Percentiles rank a stretch among this genome's conserved stretches.
Evolutionary conservation across 2,888 invertebrate species (phyloP).

Genomic region (Gymnocheta viridis): DNA sequence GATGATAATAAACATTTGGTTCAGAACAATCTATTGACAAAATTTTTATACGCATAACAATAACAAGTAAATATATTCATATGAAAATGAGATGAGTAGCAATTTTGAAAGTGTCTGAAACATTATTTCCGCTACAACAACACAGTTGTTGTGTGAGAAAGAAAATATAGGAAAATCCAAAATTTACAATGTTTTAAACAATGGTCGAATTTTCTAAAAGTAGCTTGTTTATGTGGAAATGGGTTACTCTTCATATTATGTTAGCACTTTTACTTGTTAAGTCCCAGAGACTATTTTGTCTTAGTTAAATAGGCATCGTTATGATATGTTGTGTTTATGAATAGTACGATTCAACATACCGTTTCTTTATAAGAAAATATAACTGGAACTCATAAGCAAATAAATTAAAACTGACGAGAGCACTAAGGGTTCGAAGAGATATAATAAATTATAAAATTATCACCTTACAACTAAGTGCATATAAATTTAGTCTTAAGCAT

Average conservation of each 20-base stretch:
- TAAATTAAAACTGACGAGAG: too few species aligned
- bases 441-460: too few species aligned
- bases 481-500: too few species aligned
- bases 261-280: conserved; percentile 46
- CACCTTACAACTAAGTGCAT: too few species aligned
- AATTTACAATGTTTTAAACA: conserved; percentile 39
- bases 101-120: conserved; percentile 61
- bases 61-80: neutral
- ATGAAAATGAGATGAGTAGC: conserved; percentile 51
- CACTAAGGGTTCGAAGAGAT: too few species aligned
- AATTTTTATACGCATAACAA: neutral
- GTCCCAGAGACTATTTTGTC: conserved; percentile 16
- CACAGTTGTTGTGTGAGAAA: neutral
- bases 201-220: conserved; percentile 28
- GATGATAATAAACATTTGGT: conserved; percentile 55
- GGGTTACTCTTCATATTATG: conserved; percentile 37
- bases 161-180: conserved; percentile 28
- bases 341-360: too few species aligned
- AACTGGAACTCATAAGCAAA: too few species aligned
- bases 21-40: conserved; percentile 37
- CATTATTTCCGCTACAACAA: conserved; percentile 50
- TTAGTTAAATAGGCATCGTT: too few species aligned
- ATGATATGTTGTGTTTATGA: too few species aligned
- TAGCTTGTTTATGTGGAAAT: conserved; percentile 56
- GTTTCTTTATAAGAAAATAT: too few species aligned